These are phyloP conservation scores for Cepaea nemoralis DNA, from an alignment of 1,140 invertebrate species.

Conservation along the genomic window DNA sequence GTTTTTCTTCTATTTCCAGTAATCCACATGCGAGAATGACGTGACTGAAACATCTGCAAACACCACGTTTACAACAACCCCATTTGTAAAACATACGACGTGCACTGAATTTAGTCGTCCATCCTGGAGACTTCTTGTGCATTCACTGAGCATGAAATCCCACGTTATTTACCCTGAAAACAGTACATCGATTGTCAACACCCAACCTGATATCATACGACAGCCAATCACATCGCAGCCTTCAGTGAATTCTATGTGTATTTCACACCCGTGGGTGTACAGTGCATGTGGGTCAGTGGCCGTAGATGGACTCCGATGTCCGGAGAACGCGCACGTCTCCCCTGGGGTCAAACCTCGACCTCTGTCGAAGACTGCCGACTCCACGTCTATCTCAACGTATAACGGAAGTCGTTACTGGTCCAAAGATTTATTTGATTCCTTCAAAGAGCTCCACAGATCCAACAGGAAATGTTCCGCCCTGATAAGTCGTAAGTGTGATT, in stretches of 20 bases:
- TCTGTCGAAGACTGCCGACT: neutral
- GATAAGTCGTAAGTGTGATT: slow-evolving; percentile 1
- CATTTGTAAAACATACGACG: too few species aligned
- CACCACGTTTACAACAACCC: neutral
- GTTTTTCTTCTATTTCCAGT: too few species aligned
- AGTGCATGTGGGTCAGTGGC: neutral
- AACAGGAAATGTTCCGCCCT: neutral
- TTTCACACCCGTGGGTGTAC: neutral
- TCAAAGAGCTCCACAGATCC: neutral
- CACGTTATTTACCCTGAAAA: neutral
- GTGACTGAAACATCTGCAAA: neutral
- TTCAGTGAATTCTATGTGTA: neutral
- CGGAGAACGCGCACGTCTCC: neutral
- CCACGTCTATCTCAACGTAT: neutral
- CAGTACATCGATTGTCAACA: neutral
- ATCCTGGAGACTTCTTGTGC: too few species aligned
- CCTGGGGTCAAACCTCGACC: neutral
- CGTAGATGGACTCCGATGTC: neutral
- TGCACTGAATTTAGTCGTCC: too few species aligned
- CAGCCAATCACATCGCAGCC: neutral
- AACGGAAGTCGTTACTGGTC: neutral
- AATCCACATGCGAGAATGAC: neutral
- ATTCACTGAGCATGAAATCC: neutral
- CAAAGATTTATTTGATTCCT: neutral
- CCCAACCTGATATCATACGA: neutral